phyloP scores from a whole-genome alignment of 2,888 invertebrate species.

The Cataglyphis livida region DNA sequence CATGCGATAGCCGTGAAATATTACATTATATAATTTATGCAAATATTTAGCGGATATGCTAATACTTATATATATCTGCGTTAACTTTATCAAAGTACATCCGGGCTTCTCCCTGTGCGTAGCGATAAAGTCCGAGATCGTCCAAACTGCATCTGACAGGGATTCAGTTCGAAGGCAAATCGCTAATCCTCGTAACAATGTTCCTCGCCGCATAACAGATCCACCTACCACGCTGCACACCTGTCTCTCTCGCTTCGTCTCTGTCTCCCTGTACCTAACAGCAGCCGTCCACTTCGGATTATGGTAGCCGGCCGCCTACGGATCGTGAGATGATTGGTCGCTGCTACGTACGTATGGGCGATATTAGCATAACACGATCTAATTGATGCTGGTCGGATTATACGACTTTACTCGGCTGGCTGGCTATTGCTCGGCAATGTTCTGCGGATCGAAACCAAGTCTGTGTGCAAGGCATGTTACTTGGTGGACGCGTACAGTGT shows the following conservation, averaged over 20 bases:
- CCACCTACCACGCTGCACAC: conserved; percentile 60
- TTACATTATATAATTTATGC: neutral
- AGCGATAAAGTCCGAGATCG: conserved; percentile 24
- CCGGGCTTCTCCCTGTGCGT: neutral
- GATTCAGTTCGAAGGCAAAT: conserved; percentile 22
- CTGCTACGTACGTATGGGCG: conserved; percentile 50
- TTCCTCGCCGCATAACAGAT: conserved; percentile 53
- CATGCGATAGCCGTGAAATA: neutral
- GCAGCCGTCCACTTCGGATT: conserved; percentile 54
- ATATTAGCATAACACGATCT: conserved; percentile 80
- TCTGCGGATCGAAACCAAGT: conserved; percentile 7
- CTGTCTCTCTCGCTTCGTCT: conserved; percentile 26
- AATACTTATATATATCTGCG: conserved; percentile 36
- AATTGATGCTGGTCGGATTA: conserved; percentile 73
- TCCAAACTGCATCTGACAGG: conserved; percentile 19
- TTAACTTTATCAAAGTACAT: conserved; percentile 50
- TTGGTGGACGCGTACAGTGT: neutral
- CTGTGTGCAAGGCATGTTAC: neutral
- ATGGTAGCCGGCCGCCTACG: conserved; percentile 71
- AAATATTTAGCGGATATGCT: conserved; percentile 33
- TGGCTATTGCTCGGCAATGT: conserved; percentile 43
- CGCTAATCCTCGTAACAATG: conserved; percentile 55
- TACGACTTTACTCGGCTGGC: conserved; percentile 45
- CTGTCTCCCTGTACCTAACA: conserved; percentile 40
- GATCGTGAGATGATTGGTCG: conserved; percentile 69